Evolutionary conservation across 2,888 invertebrate species (phyloP).

Genomic region (Ectemnius continuus): DNA sequence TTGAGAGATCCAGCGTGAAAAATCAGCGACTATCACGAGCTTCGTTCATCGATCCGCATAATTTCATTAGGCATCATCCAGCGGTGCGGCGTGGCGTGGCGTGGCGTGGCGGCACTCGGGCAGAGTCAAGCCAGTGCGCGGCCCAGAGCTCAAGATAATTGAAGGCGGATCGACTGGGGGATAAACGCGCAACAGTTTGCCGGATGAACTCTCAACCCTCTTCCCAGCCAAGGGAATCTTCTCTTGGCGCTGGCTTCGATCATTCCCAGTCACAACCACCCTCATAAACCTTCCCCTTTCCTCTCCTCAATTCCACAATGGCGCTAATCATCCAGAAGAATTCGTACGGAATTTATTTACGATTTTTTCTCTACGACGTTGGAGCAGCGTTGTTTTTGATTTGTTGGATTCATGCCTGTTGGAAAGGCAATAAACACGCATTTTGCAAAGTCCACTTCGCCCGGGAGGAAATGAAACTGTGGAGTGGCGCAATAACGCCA

Average conservation of each 20-base stretch:
- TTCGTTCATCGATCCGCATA: conserved; percentile 1
- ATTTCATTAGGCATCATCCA: not conserved
- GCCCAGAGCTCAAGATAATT: conserved; percentile 16
- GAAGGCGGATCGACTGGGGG: conserved; percentile 17
- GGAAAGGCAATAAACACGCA: not conserved
- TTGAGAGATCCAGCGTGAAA: too few species aligned
- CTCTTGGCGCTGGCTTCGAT: not conserved
- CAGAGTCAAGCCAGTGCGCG: conserved; percentile 1
- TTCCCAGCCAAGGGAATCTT: conserved; percentile 1
- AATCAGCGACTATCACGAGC: not conserved
- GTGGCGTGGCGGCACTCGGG: not conserved
- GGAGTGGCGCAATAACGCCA: conserved; percentile 15
- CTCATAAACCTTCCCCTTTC: not conserved
- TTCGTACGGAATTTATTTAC: not conserved
- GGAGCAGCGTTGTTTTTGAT: not conserved
- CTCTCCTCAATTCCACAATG: not conserved
- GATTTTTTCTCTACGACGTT: too few species aligned
- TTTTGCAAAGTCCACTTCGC: not conserved
- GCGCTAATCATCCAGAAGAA: not conserved
- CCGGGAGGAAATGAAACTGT: conserved; percentile 11
- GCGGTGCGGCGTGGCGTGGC: too few species aligned
- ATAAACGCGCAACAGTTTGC: conserved; percentile 53
- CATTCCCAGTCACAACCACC: not conserved
- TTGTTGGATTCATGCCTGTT: not conserved
- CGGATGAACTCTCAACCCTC: conserved; percentile 43